Percentiles rank a stretch among this genome's conserved stretches.
These are phyloP conservation scores for fruit fly (Drosophila melanogaster) DNA, from an alignment of 1,140 invertebrate species.

Conservation along the genomic window Release_6_plus_ISO1_MT NT_033779.5:9010001-9010500, in stretches of 20 bases:
- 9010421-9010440: not conserved
- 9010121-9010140: too few relatives aligned
- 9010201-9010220: constrained; percentile 1
- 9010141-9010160: too few relatives aligned
- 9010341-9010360: not conserved
- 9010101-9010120: not conserved
- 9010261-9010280: not conserved
- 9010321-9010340: not conserved
- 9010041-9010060: too few relatives aligned
- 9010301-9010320: not conserved
- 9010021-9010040: not conserved
- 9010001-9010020: not conserved
- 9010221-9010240: not conserved
- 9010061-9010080: too few relatives aligned
- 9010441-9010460: constrained; percentile 24
- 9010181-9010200: too few relatives aligned
- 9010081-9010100: not conserved
- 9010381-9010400: not conserved
- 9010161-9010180: too few relatives aligned
- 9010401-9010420: not conserved
- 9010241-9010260: not conserved
- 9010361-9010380: not conserved
- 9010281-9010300: not conserved
- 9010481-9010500: not conserved
- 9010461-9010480: constrained; percentile 30